Base-by-base conservation (phyloP, 2,797 vertebrate genomes). In the Pachyuromys duprasi region DNA sequence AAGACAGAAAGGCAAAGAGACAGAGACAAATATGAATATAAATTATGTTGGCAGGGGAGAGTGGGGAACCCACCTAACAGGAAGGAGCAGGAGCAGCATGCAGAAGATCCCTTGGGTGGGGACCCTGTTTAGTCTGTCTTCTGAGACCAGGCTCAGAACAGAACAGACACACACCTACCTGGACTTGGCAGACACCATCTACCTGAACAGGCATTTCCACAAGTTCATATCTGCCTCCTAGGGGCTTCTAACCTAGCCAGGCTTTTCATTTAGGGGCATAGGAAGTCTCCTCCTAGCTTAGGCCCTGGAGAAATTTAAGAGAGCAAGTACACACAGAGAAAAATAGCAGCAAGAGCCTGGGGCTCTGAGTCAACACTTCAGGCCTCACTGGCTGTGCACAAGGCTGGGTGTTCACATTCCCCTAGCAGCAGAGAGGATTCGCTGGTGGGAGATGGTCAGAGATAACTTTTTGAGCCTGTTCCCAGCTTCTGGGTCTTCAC, bases 251-350 rank as follows among this genome's bases (percentile, higher is more conserved):
- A 80, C 79, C 2, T 22, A 26, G 69, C 36, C 42, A 36, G 24
- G 14, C n/a, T n/a, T 95, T 90, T 42, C 69, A 67, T 93, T 17
- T n/a, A 82, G 76, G 87, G 91, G 63, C 42, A 31, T 2, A 69
- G 22, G 14, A 65, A 42, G 18, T 82, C 6, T 14, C 33, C 57
- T 89, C 57, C n/a, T 93, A 53, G 53, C 36, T 42, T 8, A 60
- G 78, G 31, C 31, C 42, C 39, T 15, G 13, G 39, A 82, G 89
- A 94, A 76, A 83, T 3, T 39, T 49, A 75, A 65, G 39, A 39
- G 15, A 69, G 4, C 8, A 63, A 72, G 75, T 14, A 60, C 18
- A 31, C 2, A 3, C 75, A 15, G n/a, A 87, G 49, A 45, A 13
- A 94, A 62, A 86, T 18, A 20, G 17, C n/a, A 33, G 22, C n/a